A percentile compares a stretch with the other conserved stretches of the same genome.
These are phyloP conservation scores for Trichechus manatus DNA, from an alignment of 2,113 vertebrate species.

Conservation along the genomic window DNA sequence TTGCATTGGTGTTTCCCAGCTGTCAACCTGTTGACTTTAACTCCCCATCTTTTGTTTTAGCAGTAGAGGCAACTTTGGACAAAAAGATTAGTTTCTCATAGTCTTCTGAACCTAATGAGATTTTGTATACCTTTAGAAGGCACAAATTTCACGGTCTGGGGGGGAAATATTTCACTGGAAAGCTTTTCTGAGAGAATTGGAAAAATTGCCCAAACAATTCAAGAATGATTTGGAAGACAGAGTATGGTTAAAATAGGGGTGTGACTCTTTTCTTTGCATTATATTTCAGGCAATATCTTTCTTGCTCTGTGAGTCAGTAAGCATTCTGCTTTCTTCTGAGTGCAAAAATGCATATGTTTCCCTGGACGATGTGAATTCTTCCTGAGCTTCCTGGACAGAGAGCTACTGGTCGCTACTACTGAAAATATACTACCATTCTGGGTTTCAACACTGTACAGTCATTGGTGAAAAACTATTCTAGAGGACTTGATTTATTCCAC, in stretches of 20 bases:
- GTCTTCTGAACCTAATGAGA: not conserved
- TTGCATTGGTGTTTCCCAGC: conserved; percentile 6
- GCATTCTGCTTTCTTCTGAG: conserved; percentile 5
- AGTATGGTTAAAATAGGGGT: conserved; percentile 20
- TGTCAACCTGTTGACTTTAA: not conserved
- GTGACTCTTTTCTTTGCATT: conserved; percentile 21
- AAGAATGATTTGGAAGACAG: conserved; percentile 39
- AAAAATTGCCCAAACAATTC: conserved; percentile 47
- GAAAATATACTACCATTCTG: not conserved
- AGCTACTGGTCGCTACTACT: not conserved
- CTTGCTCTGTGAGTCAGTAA: not conserved
- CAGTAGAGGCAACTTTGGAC: not conserved
- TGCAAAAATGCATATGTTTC: not conserved
- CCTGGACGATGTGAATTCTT: not conserved
- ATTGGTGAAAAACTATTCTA: not conserved
- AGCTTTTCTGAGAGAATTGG: conserved; percentile 7
- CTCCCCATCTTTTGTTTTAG: not conserved
- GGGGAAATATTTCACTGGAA: not conserved
- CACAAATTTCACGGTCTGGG: not conserved
- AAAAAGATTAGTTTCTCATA: conserved; percentile 46
- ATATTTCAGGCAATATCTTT: conserved; percentile 19
- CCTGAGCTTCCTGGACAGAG: not conserved
- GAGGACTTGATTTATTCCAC: not conserved
- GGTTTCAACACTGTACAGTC: not conserved
- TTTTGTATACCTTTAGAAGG: conserved; percentile 35